phyloP scores from a whole-genome alignment of 2,797 vertebrate species.

The Gambusia yucatana region DNA sequence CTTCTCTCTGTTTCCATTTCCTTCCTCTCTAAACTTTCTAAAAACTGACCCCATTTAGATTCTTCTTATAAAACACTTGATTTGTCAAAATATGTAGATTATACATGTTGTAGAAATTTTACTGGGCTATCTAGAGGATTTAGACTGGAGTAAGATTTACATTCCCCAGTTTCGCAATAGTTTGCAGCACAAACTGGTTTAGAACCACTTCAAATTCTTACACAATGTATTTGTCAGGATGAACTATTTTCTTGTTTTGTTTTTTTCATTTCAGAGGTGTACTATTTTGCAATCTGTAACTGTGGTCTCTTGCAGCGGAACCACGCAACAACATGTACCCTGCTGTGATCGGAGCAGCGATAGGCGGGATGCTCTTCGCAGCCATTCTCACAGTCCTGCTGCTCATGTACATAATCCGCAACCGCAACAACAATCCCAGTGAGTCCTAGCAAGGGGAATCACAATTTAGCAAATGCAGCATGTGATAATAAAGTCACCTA shows the following conservation, averaged over 20 bases:
- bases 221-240: background rate
- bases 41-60: conserved; percentile 49
- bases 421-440: conserved; percentile 87
- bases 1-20: conserved; percentile 37
- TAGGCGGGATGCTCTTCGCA: conserved; percentile 88
- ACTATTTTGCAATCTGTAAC: conserved; percentile 41
- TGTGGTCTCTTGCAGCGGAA: conserved; percentile 86
- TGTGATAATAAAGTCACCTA: background rate
- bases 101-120: background rate
- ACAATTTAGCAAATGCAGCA: background rate
- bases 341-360: conserved; percentile 87
- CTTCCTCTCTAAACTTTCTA: conserved; percentile 38
- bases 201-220: conserved; percentile 30
- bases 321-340: conserved; percentile 86
- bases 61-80: conserved; percentile 8
- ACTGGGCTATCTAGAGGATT: background rate
- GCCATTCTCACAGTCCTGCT: conserved; percentile 79
- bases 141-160: background rate
- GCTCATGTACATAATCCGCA: conserved; percentile 84
- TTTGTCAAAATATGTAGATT: background rate
- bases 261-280: background rate
- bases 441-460: conserved; percentile 65
- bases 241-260: background rate
- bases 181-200: conserved; percentile 22
- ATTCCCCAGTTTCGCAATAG: background rate